Conservation (phyloP, 2,888 invertebrate species). For the Shargacucullia verbasci region DNA sequence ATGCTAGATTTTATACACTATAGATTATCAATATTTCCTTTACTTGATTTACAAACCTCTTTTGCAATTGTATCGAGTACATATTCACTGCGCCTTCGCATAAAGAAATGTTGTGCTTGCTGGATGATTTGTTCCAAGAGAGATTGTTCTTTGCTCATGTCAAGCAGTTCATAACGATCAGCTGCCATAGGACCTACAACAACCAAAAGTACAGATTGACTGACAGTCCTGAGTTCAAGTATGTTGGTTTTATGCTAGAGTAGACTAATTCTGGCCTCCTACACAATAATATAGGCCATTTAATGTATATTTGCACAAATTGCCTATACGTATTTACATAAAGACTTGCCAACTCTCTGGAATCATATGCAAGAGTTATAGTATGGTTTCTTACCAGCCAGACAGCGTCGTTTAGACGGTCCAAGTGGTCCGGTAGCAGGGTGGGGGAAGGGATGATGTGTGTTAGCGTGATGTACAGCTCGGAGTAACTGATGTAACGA, state of each 20-base stretch:
- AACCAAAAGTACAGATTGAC: neutral
- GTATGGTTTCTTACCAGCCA: conserved; percentile 90
- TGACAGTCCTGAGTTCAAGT: too few relatives aligned
- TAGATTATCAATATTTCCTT: too few relatives aligned
- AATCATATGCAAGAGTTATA: too few relatives aligned
- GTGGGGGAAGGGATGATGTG: conserved; percentile 98
- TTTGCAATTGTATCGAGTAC: conserved; percentile 97
- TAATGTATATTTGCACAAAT: neutral
- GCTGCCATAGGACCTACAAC: conserved; percentile 94
- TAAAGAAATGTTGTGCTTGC: conserved; percentile 98
- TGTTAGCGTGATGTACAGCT: conserved; percentile 97
- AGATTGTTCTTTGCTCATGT: conserved; percentile 97
- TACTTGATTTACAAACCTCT: conserved; percentile 82
- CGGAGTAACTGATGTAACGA: conserved; percentile 97
- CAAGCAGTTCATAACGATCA: conserved; percentile 95
- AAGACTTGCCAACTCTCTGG: neutral
- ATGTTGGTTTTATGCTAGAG: too few relatives aligned
- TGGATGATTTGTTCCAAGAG: conserved; percentile 98
- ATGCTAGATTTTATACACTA: too few relatives aligned
- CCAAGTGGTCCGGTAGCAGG: conserved; percentile 98
- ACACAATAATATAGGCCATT: too few relatives aligned
- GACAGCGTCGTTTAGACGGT: conserved; percentile 96
- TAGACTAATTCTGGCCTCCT: too few relatives aligned
- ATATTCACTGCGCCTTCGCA: conserved; percentile 96
- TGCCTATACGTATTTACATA: too few relatives aligned